Evolutionary conservation across 2,113 vertebrate genomes (phyloP), one percentile per base, ranked within the genome.

Genomic region (Channa argus): DNA sequence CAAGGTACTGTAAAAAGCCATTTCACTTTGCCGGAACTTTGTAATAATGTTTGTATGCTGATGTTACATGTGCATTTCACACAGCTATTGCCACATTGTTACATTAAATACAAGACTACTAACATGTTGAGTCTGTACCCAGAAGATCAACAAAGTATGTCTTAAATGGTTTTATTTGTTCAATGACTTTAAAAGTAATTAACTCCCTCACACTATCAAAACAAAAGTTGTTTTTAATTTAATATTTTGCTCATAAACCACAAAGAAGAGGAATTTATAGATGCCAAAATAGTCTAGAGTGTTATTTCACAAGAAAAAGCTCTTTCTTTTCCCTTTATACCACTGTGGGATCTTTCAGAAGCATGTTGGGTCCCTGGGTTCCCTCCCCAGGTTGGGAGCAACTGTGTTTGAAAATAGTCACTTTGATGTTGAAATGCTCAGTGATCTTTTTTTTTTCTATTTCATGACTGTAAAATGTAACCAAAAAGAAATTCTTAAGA

Each of bases 1-100:
- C 73, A 83, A 90, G 90, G 84, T 89, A 85, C 14, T 14, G 68
- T 78, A 44, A 46, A 67, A 80, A 80, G 76, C 73, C 10, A 70
- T 81, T 83, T 83, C 14, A 56, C 52, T 77, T 38, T 3, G 33
- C 51, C 46, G 73, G 51, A 85, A 79, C 55, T 66, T 79, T 46
- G 65, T 15, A 71, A 50, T 69, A 71, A 74, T 71, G 63, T 84
- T 66, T 53, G 38, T 24, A 65, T 39, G 24, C 24, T 44, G 62
- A 38, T 46, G 8, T 14, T 43, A 12, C 12, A 3, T 36, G 15
- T 38, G 41, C 45, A 8, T 14, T 58, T 15, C 14, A 9, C 4
- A 3, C 11, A 46, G 15, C 43, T 66, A 33, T 12, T 63, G 7
- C 39, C n/a, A 38, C 44, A 37, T 34, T 49, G 15, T 37, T 0